Percentiles rank a stretch among this genome's conserved stretches.
Conservation (phyloP, 2,113 vertebrate species). For the Apistogramma diplotaenia region DNA sequence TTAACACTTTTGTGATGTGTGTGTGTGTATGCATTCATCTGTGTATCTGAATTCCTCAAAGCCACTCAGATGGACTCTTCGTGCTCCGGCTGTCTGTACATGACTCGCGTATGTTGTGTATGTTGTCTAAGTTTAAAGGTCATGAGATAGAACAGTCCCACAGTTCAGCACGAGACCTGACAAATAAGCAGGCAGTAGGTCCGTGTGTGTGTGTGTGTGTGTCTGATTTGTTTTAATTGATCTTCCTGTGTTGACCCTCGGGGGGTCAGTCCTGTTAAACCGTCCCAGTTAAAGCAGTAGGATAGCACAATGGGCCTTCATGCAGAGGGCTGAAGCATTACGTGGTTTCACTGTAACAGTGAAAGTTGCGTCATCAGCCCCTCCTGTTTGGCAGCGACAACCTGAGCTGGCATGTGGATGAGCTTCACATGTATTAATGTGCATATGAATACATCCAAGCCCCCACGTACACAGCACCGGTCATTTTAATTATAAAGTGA, state of each 20-base stretch:
- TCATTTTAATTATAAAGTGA: background rate
- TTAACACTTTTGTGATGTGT: background rate
- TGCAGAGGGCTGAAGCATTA: background rate
- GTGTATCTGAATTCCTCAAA: background rate
- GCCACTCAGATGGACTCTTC: background rate
- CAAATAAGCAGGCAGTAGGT: background rate
- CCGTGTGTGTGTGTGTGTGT: background rate
- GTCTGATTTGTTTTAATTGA: background rate
- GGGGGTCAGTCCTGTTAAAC: too few relatives aligned
- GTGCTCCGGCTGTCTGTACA: background rate
- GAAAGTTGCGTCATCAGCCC: background rate
- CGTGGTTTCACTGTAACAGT: background rate
- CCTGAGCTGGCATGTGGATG: background rate
- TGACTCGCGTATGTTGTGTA: background rate
- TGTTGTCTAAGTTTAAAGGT: background rate
- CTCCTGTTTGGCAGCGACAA: background rate
- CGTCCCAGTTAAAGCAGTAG: background rate
- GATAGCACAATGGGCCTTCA: background rate
- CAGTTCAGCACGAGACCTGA: conserved; percentile 17
- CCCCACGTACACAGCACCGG: background rate
- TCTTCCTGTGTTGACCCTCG: background rate
- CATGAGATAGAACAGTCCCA: background rate
- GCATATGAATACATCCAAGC: background rate
- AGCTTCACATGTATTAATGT: background rate
- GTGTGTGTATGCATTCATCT: background rate